Conservation (phyloP, 2,797 vertebrate genomes). For the Psittacula echo region DNA sequence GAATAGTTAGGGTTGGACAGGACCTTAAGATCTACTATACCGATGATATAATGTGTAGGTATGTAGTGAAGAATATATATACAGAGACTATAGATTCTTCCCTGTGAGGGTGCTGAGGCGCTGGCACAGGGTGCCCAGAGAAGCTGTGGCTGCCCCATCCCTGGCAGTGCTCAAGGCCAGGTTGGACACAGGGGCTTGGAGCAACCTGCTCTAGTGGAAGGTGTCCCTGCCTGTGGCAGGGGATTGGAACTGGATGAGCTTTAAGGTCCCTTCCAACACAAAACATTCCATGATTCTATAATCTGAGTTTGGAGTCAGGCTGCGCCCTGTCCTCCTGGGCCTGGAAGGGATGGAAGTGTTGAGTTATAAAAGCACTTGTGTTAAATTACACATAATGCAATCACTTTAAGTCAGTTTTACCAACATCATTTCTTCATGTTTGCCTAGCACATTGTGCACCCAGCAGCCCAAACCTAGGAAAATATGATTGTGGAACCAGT, state of each 20-base stretch:
- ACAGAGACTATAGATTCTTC: neutral
- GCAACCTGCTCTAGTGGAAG: neutral
- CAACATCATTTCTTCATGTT: neutral
- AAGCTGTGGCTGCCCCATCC: neutral
- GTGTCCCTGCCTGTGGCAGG: rapidly evolving
- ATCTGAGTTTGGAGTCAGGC: neutral
- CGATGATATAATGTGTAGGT: neutral
- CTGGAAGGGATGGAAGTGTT: neutral
- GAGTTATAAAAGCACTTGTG: neutral
- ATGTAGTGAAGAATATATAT: neutral
- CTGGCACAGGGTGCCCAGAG: too few species aligned
- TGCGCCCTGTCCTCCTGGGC: neutral
- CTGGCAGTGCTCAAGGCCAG: neutral
- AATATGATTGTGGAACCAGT: neutral
- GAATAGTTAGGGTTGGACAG: neutral
- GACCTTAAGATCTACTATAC: neutral
- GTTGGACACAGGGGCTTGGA: neutral
- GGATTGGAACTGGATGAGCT: rapidly evolving
- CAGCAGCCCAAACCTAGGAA: neutral
- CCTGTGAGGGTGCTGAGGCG: too few species aligned
- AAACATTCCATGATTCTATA: neutral
- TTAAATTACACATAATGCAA: neutral
- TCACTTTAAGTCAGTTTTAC: neutral
- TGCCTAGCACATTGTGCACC: neutral
- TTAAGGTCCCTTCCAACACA: neutral